Evolutionary conservation across 2,888 invertebrate species (phyloP), one percentile per base, ranked within the genome.

Genomic region (Ormyrus thymus): DNA sequence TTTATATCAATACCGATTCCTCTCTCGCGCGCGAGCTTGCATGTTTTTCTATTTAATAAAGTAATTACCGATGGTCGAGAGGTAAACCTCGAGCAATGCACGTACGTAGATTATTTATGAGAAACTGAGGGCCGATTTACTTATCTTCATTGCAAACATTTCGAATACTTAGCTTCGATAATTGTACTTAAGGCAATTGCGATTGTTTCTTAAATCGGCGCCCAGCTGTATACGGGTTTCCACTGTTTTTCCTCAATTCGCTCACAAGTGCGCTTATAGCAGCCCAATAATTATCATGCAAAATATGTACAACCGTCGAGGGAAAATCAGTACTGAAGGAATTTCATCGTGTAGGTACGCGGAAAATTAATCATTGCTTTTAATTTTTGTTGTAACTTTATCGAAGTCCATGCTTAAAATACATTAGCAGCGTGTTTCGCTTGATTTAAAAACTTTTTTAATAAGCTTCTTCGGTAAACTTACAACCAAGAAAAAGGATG

Each of bases 231-330:
- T 29, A 56, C 58, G 11, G 53, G 50, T 68, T 75, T 64, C 58
- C 58, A 70, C 68, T 61, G 53, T 61, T 76, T 68, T 76, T 76
- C 15, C 76, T 69, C 43, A 43, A 69, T 70, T 77, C 15, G 72
- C 77, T 77, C 77, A 77, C 72, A 77, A 77, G 77, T 77, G 77
- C 77, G 77, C 77, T 77, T 77, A 77, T 64, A 64, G 43, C 62
- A 76, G 61, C 13, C 58, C 43, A 50, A 13, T n/a, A 43, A 45
- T 53, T 29, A 29, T 46, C 48, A 53, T 46, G 64, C 53, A 55
- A 55, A 4, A 29, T 29, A 29, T 29, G 29, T 73, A 43, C 15
- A 73, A 64, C 53, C 46, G 48, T 48, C 11, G 43, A 69, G 15
- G 62, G 15, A 62, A 61, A 64, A 48, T n/a, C 48, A 48, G 46